Conservation (phyloP, 2,888 invertebrate genomes). For the Uropetala carovei region DNA sequence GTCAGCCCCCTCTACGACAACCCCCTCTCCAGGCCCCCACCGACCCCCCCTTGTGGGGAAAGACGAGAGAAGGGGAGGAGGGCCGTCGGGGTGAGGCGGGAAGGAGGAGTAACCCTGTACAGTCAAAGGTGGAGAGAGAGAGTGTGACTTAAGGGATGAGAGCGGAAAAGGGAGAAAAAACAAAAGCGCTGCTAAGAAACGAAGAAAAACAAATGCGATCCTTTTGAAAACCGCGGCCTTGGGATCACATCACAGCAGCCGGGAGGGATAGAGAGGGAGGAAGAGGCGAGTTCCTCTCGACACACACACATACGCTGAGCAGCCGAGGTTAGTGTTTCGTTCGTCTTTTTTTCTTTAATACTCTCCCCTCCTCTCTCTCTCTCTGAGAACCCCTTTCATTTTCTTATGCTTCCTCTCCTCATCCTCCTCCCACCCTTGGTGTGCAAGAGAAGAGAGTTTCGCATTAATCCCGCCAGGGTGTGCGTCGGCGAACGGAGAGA, state of each 20-base stretch:
- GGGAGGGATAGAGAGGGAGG: neutral
- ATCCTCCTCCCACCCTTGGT: neutral
- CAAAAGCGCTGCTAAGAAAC: neutral
- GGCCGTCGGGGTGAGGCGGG: neutral
- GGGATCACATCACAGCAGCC: conserved; percentile 9
- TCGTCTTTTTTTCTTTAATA: neutral
- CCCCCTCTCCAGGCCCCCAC: no score
- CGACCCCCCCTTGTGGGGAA: neutral
- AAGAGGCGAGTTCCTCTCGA: neutral
- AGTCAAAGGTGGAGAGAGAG: neutral
- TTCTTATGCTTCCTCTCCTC: neutral
- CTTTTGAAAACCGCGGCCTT: conserved; percentile 27
- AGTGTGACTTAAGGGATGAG: conserved; percentile 5
- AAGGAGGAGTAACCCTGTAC: neutral
- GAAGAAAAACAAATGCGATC: conserved; percentile 3
- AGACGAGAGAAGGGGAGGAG: neutral
- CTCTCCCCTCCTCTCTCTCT: neutral
- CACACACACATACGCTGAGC: neutral
- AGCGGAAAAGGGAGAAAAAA: neutral
- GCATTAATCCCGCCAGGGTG: conserved; percentile 7
- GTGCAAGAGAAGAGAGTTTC: neutral
- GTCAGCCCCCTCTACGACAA: neutral
- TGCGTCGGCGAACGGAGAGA: neutral
- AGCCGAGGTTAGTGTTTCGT: neutral
- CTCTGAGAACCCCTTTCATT: no score